Evolutionary conservation across 2,888 invertebrate species (phyloP), one percentile per base, ranked within the genome.

Genomic region (Phengaris arion): DNA sequence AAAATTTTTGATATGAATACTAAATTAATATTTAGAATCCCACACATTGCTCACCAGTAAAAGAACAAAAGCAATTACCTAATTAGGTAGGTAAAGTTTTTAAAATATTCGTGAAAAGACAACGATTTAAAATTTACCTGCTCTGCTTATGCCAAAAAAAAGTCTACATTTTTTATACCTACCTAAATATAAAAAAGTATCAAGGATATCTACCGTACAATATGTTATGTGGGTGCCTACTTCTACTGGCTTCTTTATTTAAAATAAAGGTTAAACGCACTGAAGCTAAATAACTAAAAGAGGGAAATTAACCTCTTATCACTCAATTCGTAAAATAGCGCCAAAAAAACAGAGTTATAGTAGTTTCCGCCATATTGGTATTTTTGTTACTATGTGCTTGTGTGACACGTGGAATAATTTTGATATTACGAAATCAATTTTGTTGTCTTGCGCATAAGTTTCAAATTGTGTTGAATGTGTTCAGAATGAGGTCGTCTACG

Each of bases 321-420:
- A 59, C 59, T 45, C 55, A 46, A 55, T 75, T 45, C 64, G 64
- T 12, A 51, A 55, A 69, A 75, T 22, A 59, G 52, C 70, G 75
- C 70, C 75, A 75, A 70, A 59, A 59, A 75, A 75, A 75, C 52
- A 69, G 69, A 59, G 70, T 59, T 51, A 70, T 48, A 70, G 55
- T 22, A 57, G 70, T 22, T 57, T 48, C 69, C 57, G 75, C 69
- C 70, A 57, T 75, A 46, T 69, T 74, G 10, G 48, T 35, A 45
- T 68, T 69, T 69, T 57, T 69, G 75, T 75, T 70, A 35, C 75
- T 75, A 75, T 70, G 75, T 22, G 70, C 55, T 35, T 46, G 46
- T 75, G 12, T 57, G 55, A 72, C 51, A 75, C 75, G 48, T 55
- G 13, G 69, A 51, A 57, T 48, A 57, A 13, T 12, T 22, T 12